These are phyloP conservation scores for Sclerurus mexicanus DNA, from an alignment of 2,113 vertebrate species.

Conservation along the genomic window DNA sequence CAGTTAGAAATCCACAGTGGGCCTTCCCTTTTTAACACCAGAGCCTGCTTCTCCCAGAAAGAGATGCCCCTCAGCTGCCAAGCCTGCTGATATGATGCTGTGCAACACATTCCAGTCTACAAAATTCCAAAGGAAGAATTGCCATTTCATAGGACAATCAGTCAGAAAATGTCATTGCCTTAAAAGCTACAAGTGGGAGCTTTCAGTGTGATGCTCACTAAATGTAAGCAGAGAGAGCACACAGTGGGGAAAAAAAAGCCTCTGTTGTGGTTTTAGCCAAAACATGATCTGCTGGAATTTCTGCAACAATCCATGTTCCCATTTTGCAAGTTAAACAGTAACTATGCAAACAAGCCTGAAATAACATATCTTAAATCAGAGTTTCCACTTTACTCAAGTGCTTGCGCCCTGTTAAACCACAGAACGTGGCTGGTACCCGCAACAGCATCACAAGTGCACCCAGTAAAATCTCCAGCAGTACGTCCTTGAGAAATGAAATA, in stretches of 20 bases:
- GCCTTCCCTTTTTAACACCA: background rate
- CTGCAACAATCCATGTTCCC: background rate
- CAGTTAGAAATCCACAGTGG: background rate
- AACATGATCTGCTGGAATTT: background rate
- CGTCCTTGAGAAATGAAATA: background rate
- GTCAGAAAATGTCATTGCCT: background rate
- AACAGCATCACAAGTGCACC: background rate
- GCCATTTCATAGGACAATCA: background rate
- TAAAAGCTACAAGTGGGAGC: background rate
- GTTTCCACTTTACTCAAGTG: background rate
- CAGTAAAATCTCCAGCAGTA: background rate
- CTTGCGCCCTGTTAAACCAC: background rate
- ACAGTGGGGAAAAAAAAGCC: background rate
- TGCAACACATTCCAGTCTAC: background rate
- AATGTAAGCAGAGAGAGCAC: background rate
- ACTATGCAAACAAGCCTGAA: background rate
- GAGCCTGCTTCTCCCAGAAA: background rate
- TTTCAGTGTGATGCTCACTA: background rate
- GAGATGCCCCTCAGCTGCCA: background rate
- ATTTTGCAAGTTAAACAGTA: conserved; percentile 7
- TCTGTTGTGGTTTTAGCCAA: background rate
- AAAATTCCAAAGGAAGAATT: background rate
- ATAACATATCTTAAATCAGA: background rate
- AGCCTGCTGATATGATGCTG: background rate
- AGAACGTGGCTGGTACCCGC: background rate